Percentiles rank a stretch among this genome's conserved stretches.
phyloP scores from a whole-genome alignment of 1,140 invertebrate species.

The Callitettix versicolor region DNA sequence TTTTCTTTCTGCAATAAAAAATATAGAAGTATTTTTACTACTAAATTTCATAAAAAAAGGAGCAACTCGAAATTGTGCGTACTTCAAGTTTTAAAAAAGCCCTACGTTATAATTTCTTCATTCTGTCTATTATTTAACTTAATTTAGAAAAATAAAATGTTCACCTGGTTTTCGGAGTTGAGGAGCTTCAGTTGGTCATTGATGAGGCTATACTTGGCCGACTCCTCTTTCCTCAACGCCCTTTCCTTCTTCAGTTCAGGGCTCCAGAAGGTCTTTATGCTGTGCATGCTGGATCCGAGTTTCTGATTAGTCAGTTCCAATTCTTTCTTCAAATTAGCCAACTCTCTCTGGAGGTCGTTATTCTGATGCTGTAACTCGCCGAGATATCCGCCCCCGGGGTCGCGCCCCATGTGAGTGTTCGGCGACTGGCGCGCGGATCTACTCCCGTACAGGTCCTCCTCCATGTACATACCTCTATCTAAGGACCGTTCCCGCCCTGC shows the following conservation, averaged over 20 bases:
- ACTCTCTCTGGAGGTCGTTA: conserved; percentile 88
- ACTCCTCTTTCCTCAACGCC: conserved; percentile 92
- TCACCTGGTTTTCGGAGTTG: conserved; percentile 95
- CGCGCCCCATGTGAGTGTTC: conserved; percentile 38
- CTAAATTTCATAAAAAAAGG: too few relatives aligned
- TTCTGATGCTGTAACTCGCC: conserved; percentile 92
- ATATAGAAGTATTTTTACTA: too few relatives aligned
- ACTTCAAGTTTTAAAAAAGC: too few relatives aligned
- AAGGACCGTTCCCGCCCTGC: conserved; percentile 47
- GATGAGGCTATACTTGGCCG: conserved; percentile 90
- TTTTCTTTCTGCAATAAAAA: too few relatives aligned
- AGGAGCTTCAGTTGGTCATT: conserved; percentile 94
- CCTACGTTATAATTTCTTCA: too few relatives aligned
- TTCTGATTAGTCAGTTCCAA: conserved; percentile 96
- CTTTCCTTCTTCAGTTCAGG: conserved; percentile 97
- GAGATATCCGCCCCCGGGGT: conserved; percentile 50
- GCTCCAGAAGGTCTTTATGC: conserved; percentile 99
- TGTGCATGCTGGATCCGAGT: conserved; percentile 96
- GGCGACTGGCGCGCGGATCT: conserved; percentile 68
- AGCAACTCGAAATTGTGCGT: too few relatives aligned
- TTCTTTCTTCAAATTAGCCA: conserved; percentile 92
- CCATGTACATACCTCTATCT: conserved; percentile 53
- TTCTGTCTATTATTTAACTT: too few relatives aligned
- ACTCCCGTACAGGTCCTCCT: conserved; percentile 60
- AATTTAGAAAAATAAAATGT: conserved; percentile 24